Percentiles rank a stretch among this genome's conserved stretches.
Conservation (phyloP, 2,888 invertebrate genomes). For the Pseudococcus viburni region DNA sequence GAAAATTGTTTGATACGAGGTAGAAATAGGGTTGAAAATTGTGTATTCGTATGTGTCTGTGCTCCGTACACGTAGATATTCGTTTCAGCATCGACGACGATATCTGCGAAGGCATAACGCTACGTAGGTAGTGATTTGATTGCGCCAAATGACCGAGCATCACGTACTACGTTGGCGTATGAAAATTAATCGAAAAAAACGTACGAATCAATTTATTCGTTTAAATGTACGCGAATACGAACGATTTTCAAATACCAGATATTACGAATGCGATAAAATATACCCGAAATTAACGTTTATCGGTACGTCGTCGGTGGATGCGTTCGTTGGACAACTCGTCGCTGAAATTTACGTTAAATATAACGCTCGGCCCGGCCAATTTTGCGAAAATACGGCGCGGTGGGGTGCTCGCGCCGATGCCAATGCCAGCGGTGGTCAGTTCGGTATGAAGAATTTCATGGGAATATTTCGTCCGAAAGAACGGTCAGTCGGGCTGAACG, state of each 20-base stretch:
- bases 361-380: not conserved
- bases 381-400: not conserved
- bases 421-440: not conserved
- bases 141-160: not conserved
- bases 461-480: not conserved
- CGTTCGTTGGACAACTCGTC: no score
- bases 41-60: not conserved
- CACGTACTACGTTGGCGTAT: no score
- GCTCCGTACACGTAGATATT: no score
- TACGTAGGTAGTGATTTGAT: not conserved
- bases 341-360: not conserved
- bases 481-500: not conserved
- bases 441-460: not conserved
- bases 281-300: not conserved
- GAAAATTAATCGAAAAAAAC: not conserved
- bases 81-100: no score
- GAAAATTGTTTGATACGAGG: constrained; percentile 11
- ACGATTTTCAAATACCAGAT: not conserved
- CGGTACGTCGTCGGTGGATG: no score
- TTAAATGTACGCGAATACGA: not conserved
- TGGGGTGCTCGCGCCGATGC: no score
- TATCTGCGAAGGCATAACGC: no score
- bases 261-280: not conserved
- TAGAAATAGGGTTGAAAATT: not conserved
- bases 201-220: not conserved